Evolutionary conservation across 2,797 vertebrate genomes (phyloP), one percentile per base, ranked within the genome.

Genomic region (Lagodon rhomboides): DNA sequence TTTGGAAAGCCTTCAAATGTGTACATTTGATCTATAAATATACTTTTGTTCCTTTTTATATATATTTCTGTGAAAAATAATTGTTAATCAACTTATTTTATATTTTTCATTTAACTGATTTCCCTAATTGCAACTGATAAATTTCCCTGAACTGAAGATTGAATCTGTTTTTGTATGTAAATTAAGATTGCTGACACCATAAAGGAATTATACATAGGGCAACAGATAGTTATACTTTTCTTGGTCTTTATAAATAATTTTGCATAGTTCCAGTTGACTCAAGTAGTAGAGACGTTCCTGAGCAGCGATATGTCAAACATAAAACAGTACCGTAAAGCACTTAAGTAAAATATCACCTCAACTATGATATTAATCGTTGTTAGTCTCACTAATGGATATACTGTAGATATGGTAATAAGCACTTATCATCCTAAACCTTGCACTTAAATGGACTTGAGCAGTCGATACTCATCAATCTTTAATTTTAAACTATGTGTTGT

Each of bases 401-500:
- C 20, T 61, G 47, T 65, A 70, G 59, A 70, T 72, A 47, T 53
- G 18, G 15, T 53, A 49, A 49, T 34, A 49, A 54, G 64, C 78
- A 78, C 67, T 83, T 72, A 64, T 77, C 49, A 67, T 75, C 43
- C 54, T 80, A 69, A 87, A 85, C 53, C 18, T 72, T 73, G 56
- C 56, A 82, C 50, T 34, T 59, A 73, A 59, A 82, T 77, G 46
- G 58, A 82, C 59, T 46, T 54, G 25, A 59, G 74, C 70, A 81
- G 51, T 85, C 22, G 65, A 44, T 22, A 43, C 63, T 84, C 79
- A 90, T 89, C 43, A 78, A 50, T 89, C 56, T 81, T 88, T 90
- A 3, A 82, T 88, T 82, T 68, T 25, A 70, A 47, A 25, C 23
- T 27, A 74, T 64, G 63, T 75, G 22, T 41, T 43, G 46, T 58